Evolutionary conservation across 2,113 vertebrate species (phyloP).

Genomic region (Bujurquina vittata): DNA sequence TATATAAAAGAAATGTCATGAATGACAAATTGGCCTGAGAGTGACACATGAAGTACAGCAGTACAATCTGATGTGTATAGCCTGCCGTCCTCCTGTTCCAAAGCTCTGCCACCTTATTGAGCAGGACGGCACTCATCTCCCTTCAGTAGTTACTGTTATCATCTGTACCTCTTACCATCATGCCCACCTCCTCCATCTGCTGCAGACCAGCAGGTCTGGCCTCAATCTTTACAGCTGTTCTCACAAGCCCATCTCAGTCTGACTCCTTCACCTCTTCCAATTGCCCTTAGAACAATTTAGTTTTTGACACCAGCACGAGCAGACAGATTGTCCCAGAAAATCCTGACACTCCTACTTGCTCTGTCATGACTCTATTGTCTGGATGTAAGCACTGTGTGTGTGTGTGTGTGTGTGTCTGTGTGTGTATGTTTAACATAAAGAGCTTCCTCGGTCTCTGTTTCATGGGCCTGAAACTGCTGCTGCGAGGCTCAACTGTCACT

Average conservation of each 20-base stretch:
- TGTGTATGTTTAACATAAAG: slow-evolving; percentile 20
- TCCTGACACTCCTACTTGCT: not conserved
- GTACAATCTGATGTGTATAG: not conserved
- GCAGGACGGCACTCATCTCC: not conserved
- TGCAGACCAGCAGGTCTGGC: slow-evolving; percentile 32
- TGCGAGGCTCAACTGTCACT: slow-evolving; percentile 48
- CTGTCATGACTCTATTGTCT: not conserved
- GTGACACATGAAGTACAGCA: not conserved
- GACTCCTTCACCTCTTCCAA: slow-evolving; percentile 26
- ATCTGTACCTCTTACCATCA: not conserved
- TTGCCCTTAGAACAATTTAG: slow-evolving; percentile 38
- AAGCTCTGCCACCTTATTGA: not conserved
- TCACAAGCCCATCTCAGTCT: slow-evolving; percentile 30
- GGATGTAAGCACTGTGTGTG: not conserved
- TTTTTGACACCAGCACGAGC: slow-evolving; percentile 1
- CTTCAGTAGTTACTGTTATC: not conserved
- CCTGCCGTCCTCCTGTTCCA: not conserved
- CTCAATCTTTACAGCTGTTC: slow-evolving; percentile 28
- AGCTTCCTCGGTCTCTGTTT: slow-evolving; percentile 15
- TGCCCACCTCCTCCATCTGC: not conserved
- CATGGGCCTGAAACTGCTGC: slow-evolving; percentile 41
- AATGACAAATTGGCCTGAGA: not conserved
- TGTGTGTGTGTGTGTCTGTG: not conserved
- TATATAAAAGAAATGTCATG: not conserved
- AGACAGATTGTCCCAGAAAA: slow-evolving; percentile 9